Evolutionary conservation across 2,888 invertebrate species (phyloP).

Genomic region (Monochamus alternatus): DNA sequence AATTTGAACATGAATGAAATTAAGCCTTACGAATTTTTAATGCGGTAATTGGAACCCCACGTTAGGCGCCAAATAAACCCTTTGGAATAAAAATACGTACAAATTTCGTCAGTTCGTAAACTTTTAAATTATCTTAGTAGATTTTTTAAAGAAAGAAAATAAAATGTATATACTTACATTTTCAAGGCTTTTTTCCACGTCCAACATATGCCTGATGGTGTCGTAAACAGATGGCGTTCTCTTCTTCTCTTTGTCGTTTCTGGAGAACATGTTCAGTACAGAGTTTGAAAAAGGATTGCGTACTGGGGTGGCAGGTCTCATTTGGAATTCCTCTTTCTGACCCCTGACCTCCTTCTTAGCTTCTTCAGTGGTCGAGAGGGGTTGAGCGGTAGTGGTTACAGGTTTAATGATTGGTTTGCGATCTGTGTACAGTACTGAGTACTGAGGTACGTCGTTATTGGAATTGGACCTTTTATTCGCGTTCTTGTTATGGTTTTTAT

Average conservation of each 20-base stretch:
- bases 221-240: conserved; percentile 73
- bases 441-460: conserved; percentile 40
- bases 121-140: too few species aligned
- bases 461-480: conserved; percentile 29
- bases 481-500: conserved; percentile 52
- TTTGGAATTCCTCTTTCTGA: conserved; percentile 79
- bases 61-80: too few species aligned
- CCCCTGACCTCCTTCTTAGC: conserved; percentile 67
- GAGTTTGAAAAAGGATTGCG: conserved; percentile 73
- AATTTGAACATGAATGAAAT: neutral
- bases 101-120: too few species aligned
- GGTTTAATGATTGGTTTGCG: conserved; percentile 66
- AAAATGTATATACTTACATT: conserved; percentile 72
- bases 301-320: conserved; percentile 75
- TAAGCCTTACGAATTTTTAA: too few species aligned
- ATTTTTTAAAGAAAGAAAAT: too few species aligned
- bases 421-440: conserved; percentile 60
- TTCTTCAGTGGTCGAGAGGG: conserved; percentile 45
- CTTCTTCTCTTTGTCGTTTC: conserved; percentile 63
- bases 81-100: too few species aligned
- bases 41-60: too few species aligned
- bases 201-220: conserved; percentile 74
- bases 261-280: conserved; percentile 72
- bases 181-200: conserved; percentile 73
- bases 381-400: conserved; percentile 56